These are phyloP conservation scores for Phaethon lepturus DNA, from an alignment of 2,113 vertebrate genomes.

Conservation along the genomic window DNA sequence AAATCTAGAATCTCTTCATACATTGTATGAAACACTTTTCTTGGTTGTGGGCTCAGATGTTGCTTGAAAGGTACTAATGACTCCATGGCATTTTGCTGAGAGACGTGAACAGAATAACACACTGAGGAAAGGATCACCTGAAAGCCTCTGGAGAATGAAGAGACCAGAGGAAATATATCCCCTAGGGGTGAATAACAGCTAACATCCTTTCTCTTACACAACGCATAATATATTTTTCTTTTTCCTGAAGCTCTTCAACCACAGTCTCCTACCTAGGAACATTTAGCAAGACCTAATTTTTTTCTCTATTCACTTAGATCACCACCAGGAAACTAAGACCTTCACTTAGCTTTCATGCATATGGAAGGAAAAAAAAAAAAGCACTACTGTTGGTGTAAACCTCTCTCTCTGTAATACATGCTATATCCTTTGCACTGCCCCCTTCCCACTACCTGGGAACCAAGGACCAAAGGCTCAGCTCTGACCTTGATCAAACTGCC, in stretches of 20 bases:
- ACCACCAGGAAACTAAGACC: neutral
- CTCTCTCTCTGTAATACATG: neutral
- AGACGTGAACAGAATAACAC: neutral
- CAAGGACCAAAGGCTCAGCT: neutral
- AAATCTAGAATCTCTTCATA: neutral
- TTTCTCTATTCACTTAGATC: neutral
- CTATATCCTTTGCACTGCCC: neutral
- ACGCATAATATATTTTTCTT: neutral
- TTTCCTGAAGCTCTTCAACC: neutral
- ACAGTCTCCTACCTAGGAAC: neutral
- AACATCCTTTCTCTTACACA: neutral
- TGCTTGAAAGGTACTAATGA: neutral
- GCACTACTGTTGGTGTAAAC: neutral
- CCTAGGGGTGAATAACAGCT: neutral
- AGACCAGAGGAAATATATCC: neutral
- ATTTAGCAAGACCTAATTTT: neutral
- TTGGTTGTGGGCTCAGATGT: neutral
- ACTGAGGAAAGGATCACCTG: accelerated
- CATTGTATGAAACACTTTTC: neutral
- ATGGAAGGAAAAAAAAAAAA: neutral
- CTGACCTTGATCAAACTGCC: neutral
- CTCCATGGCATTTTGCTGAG: neutral
- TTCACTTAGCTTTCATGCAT: neutral
- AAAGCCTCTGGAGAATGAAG: neutral
- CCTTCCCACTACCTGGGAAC: neutral